These are phyloP conservation scores for Meandrusa payeni DNA, from an alignment of 2,888 invertebrate species.

Conservation along the genomic window DNA sequence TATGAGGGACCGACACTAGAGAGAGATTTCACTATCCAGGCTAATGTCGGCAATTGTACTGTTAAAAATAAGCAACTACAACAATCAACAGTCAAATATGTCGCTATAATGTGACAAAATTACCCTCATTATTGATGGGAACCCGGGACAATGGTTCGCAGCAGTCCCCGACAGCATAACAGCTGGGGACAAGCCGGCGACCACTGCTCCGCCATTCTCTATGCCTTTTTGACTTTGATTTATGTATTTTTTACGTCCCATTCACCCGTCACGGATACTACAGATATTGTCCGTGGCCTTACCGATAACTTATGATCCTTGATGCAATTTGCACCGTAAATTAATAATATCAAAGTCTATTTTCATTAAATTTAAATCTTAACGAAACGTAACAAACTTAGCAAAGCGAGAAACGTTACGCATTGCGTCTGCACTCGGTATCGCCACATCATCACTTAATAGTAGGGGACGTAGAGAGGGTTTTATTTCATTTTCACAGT, in stretches of 20 bases:
- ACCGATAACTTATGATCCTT: slow-evolving; percentile 29
- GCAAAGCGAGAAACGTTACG: slow-evolving; percentile 49
- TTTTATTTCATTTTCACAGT: slow-evolving; percentile 78
- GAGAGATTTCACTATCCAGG: neutral
- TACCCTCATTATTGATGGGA: slow-evolving; percentile 79
- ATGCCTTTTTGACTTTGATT: slow-evolving; percentile 82
- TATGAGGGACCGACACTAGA: too few relatives aligned
- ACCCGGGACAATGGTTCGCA: slow-evolving; percentile 58
- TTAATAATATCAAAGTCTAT: slow-evolving; percentile 29
- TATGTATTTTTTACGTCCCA: slow-evolving; percentile 78
- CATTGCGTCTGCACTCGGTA: slow-evolving; percentile 68
- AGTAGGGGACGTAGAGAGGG: slow-evolving; percentile 73
- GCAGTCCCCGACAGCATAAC: slow-evolving; percentile 44
- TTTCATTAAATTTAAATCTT: slow-evolving; percentile 29
- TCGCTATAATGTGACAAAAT: slow-evolving; percentile 77
- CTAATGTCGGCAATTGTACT: slow-evolving; percentile 20
- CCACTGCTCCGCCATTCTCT: slow-evolving; percentile 70
- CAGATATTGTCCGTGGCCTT: slow-evolving; percentile 58
- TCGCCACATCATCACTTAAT: slow-evolving; percentile 79
- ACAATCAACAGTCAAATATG: slow-evolving; percentile 66
- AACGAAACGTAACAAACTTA: slow-evolving; percentile 41
- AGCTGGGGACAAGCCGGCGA: slow-evolving; percentile 75
- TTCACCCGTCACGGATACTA: slow-evolving; percentile 76
- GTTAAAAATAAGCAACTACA: slow-evolving; percentile 54
- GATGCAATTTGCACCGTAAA: slow-evolving; percentile 31